Conservation (phyloP, 2,797 vertebrate species). For the Melanogrammus aeglefinus region DNA sequence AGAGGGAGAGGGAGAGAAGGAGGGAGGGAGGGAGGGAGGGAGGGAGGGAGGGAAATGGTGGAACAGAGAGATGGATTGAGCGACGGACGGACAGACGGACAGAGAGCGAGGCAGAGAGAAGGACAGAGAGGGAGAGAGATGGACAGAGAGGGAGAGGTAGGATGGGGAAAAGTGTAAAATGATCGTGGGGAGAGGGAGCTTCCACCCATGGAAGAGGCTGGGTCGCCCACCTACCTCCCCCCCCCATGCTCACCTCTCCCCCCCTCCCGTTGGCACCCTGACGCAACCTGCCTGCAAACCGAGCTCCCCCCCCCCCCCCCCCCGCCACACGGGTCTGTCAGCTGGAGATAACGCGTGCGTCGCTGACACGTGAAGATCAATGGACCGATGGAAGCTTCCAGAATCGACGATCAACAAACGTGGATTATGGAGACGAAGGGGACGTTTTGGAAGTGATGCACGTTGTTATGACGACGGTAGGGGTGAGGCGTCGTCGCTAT, state of each 20-base stretch:
- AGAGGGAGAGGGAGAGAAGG: constrained; percentile 32
- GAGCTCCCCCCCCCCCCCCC: constrained; percentile 60
- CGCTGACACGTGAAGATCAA: neutral
- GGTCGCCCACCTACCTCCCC: constrained; percentile 75
- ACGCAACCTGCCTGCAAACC: constrained; percentile 81
- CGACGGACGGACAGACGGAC: neutral
- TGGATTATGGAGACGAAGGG: too few species aligned
- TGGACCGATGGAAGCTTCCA: neutral
- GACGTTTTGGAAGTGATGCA: too few species aligned
- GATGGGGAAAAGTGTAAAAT: constrained; percentile 74
- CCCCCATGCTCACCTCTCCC: constrained; percentile 75
- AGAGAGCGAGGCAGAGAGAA: neutral
- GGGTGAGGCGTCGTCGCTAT: too few species aligned
- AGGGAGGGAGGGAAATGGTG: too few species aligned
- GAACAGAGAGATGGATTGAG: too few species aligned
- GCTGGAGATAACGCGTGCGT: constrained; percentile 27
- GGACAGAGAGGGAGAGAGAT: constrained; percentile 33
- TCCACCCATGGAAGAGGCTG: constrained; percentile 76
- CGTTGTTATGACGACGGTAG: too few species aligned
- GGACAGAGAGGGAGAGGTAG: constrained; percentile 52
- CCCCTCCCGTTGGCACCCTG: constrained; percentile 78
- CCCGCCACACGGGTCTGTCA: constrained; percentile 64
- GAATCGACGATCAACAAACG: neutral
- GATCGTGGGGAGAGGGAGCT: constrained; percentile 77
- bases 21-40: constrained; percentile 43